A percentile compares a stretch with the other conserved stretches of the same genome.
These are phyloP conservation scores for Pampusana beccarii DNA, from an alignment of 2,113 vertebrate genomes.

Conservation along the genomic window DNA sequence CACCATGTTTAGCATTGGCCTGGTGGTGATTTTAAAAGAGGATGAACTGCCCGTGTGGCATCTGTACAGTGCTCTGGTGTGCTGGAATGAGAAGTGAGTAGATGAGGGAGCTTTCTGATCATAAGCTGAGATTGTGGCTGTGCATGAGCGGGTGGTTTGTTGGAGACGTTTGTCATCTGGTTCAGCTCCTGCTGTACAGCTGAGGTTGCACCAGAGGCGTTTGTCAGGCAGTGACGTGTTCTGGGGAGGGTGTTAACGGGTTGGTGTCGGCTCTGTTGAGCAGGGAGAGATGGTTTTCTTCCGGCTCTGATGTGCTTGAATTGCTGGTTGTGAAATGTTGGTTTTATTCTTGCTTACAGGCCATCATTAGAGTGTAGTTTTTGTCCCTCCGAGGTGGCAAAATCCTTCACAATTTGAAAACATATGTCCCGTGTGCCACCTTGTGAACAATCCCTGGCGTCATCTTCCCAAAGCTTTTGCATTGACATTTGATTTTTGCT, in stretches of 20 bases:
- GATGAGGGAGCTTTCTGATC: not conserved
- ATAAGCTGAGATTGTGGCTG: not conserved
- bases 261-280: not conserved
- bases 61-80: not conserved
- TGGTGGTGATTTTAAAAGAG: not conserved
- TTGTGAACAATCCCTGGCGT: not conserved
- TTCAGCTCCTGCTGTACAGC: not conserved
- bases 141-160: not conserved
- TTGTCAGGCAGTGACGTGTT: not conserved
- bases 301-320: not conserved
- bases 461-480: not conserved
- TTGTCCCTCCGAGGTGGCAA: not conserved
- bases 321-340: not conserved
- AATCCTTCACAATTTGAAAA: not conserved
- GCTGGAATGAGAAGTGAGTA: not conserved
- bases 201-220: not conserved
- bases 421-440: accelerated
- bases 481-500: not conserved
- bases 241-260: not conserved
- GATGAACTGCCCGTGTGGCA: not conserved
- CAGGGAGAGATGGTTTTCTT: not conserved
- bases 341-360: not conserved
- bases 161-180: not conserved
- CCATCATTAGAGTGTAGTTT: not conserved
- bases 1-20: accelerated